phyloP scores from a whole-genome alignment of 2,797 vertebrate genomes.

The Bradypodion ventrale region DNA sequence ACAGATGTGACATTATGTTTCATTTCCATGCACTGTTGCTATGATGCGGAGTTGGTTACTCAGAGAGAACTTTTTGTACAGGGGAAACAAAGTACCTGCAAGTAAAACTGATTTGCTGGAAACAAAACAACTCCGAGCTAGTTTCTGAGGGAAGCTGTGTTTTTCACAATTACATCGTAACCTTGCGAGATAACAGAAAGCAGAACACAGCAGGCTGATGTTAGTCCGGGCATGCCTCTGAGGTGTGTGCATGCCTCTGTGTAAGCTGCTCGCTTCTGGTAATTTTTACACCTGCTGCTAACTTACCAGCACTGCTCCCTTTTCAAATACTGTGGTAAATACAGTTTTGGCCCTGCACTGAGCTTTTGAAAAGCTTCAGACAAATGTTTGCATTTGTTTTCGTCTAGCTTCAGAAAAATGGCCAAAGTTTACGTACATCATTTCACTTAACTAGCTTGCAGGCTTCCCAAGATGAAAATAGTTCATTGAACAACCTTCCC shows the following conservation, averaged over 20 bases:
- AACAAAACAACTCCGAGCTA: slow-evolving; percentile 15
- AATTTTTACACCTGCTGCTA: slow-evolving; percentile 19
- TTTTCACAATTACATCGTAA: slow-evolving; percentile 6
- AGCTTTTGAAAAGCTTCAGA: slow-evolving; percentile 7
- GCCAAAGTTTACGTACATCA: neutral
- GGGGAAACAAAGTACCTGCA: slow-evolving; percentile 20
- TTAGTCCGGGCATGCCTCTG: slow-evolving; percentile 18
- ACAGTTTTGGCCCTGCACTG: neutral
- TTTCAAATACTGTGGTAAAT: slow-evolving; percentile 18
- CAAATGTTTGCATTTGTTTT: neutral
- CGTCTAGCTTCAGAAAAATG: neutral
- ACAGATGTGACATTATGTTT: slow-evolving; percentile 27
- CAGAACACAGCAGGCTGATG: slow-evolving; percentile 28
- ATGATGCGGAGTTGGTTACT: slow-evolving; percentile 44
- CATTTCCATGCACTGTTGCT: slow-evolving; percentile 37
- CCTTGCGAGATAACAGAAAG: slow-evolving; percentile 23
- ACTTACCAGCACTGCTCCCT: slow-evolving; percentile 2
- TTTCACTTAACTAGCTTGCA: neutral
- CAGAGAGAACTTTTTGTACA: slow-evolving; percentile 57
- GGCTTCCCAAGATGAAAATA: slow-evolving; percentile 2
- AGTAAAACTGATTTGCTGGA: slow-evolving; percentile 23
- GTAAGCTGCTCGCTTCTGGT: slow-evolving; percentile 31
- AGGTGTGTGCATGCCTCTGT: slow-evolving; percentile 29
- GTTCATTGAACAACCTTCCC: slow-evolving; percentile 13
- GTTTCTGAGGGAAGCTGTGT: slow-evolving; percentile 1